Conservation (phyloP, 2,113 vertebrate species). For the Indri indri region DNA sequence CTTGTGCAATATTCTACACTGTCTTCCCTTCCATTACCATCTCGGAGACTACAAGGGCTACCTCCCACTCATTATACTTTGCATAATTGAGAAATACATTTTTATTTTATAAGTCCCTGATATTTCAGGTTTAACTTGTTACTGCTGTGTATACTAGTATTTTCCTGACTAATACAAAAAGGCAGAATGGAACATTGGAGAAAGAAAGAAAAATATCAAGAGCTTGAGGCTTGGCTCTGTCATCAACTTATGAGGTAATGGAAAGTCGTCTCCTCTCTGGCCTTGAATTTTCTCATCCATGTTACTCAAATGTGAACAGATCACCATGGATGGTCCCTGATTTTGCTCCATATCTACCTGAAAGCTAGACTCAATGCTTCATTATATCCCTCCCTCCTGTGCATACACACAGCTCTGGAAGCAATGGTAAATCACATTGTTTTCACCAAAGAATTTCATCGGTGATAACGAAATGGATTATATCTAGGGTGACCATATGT, state of each 20-base stretch:
- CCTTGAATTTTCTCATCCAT: background rate
- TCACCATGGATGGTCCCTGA: background rate
- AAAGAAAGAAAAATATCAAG: background rate
- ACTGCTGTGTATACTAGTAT: background rate
- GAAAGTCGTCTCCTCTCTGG: background rate
- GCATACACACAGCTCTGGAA: background rate
- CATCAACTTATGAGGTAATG: background rate
- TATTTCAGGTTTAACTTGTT: background rate
- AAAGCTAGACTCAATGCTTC: background rate
- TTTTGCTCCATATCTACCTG: background rate
- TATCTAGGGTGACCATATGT: background rate
- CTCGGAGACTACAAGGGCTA: background rate
- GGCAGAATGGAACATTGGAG: background rate
- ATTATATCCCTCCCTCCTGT: background rate
- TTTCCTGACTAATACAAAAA: background rate
- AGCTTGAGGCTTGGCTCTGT: background rate
- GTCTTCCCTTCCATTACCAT: background rate
- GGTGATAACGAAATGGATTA: background rate
- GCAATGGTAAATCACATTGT: background rate
- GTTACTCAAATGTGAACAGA: background rate
- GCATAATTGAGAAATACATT: background rate
- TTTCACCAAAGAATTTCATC: background rate
- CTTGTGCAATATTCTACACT: background rate
- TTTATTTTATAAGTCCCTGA: background rate
- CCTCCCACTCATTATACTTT: background rate